Percentiles rank a stretch among this genome's conserved stretches.
phyloP scores from a whole-genome alignment of 2,888 invertebrate genomes.

The Dilophus febrilis region DNA sequence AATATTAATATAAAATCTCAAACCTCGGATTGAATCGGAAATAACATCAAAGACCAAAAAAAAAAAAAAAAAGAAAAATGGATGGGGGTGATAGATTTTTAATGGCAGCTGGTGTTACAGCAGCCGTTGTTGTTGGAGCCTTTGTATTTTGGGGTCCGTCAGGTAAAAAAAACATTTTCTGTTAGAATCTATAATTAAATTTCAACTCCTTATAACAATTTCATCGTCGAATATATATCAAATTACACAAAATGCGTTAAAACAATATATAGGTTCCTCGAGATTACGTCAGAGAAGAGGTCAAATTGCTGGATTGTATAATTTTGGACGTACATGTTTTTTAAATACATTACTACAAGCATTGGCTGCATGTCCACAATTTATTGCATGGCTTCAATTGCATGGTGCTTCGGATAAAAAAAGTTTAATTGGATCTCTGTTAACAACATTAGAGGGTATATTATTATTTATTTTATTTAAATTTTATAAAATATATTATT shows the following conservation, averaged over 20 bases:
- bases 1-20: too few species aligned
- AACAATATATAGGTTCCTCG: constrained; percentile 24
- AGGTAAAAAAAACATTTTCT: too few species aligned
- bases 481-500: constrained; percentile 3
- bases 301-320: constrained; percentile 69
- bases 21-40: too few species aligned
- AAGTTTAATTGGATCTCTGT: constrained; percentile 54
- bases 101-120: constrained; percentile 62
- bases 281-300: constrained; percentile 46
- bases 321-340: constrained; percentile 86
- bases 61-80: too few species aligned
- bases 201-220: too few species aligned
- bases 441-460: constrained; percentile 56
- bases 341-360: constrained; percentile 83
- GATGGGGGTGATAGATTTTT: constrained; percentile 56
- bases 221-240: too few species aligned
- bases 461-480: constrained; percentile 3
- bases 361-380: constrained; percentile 69
- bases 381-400: constrained; percentile 64
- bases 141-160: constrained; percentile 62
- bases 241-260: too few species aligned
- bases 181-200: too few species aligned
- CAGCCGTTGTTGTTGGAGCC: constrained; percentile 64
- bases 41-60: too few species aligned
- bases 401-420: constrained; percentile 44